Evolutionary conservation across 2,888 invertebrate genomes (phyloP), one percentile per base, ranked within the genome.

Genomic region (Villa cingulata): DNA sequence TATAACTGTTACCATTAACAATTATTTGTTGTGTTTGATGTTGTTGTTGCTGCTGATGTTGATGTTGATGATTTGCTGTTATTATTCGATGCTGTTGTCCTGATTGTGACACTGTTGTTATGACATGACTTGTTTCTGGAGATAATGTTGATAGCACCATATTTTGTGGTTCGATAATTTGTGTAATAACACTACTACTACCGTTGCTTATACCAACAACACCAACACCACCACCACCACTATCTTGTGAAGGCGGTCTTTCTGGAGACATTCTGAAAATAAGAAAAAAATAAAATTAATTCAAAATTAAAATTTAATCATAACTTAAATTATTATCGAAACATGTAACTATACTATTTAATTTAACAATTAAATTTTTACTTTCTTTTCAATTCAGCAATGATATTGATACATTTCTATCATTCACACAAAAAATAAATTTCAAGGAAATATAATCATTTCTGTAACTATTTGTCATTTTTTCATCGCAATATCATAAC

Each of bases 251-350:
- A 57, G 64, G 61, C 52, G 62, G 62, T 55, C 65, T 65, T 54
- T 67, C 67, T 55, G 60, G 63, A 53, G 68, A 65, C 70, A 69
- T 70, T 61, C 69, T 70, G 54, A n/a, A 62, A 56, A 52, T 5
- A 37, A 46, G 51, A 27, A 48, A 49, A 14, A 36, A 45, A 45
- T 27, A 27, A 36, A 36, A 16, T 23, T n/a, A n/a, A n/a, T n/a
- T n/a, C n/a, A n/a, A n/a, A n/a, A n/a, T n/a, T n/a, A n/a, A n/a
- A n/a, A n/a, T n/a, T n/a, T n/a, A n/a, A n/a, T n/a, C n/a, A n/a
- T n/a, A n/a, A n/a, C n/a, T n/a, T n/a, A n/a, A n/a, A n/a, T n/a
- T n/a, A n/a, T n/a, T n/a, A n/a, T n/a, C n/a, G n/a, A n/a, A n/a
- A n/a, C n/a, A n/a, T n/a, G n/a, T n/a, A n/a, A n/a, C n/a, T n/a